Evolutionary conservation across 2,113 vertebrate species (phyloP), one percentile per base, ranked within the genome.

Genomic region (Nothobranchius kuhntae): DNA sequence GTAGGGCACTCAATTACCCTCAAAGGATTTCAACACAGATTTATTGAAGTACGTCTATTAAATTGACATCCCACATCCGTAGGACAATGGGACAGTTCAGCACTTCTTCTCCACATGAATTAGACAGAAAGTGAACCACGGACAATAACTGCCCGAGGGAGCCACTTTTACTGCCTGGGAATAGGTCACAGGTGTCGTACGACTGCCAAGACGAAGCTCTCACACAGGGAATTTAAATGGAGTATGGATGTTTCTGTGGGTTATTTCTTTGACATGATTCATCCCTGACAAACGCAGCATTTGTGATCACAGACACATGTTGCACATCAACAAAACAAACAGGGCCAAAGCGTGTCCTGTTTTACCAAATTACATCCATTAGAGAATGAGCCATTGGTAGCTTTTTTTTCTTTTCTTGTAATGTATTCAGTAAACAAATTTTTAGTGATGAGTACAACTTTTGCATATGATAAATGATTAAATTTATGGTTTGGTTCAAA

Each of bases 41-140:
- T 80, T 65, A 83, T 76, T 40, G 73, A 67, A 73, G 78, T 61
- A 60, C 75, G 74, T 87, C 65, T 65, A 69, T 85, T 83, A 71
- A 68, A 80, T 46, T 56, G 78, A 82, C 78, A 54, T 47, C 52
- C 53, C 21, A 54, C 66, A 55, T 60, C 4, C 15, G 62, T 45
- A 46, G 71, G 76, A 82, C 73, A 85, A 72, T 72, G 10, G 71
- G 71, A 74, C 73, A 21, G 65, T 81, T 67, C 61, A 73, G 68
- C 35, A 62, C 77, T 84, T 85, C 72, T 78, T 82, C 82, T 72
- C 74, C 44, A 59, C 36, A 60, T 68, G 69, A 76, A 76, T 53
- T 66, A 42, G 11, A 26, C 12, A 42, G 68, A 83, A 77, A 48
- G 76, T 70, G 74, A 84, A 82, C 68, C 63, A 5, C 56, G 64